Conservation (phyloP, 2,888 invertebrate species). For the Rhingia rostrata region DNA sequence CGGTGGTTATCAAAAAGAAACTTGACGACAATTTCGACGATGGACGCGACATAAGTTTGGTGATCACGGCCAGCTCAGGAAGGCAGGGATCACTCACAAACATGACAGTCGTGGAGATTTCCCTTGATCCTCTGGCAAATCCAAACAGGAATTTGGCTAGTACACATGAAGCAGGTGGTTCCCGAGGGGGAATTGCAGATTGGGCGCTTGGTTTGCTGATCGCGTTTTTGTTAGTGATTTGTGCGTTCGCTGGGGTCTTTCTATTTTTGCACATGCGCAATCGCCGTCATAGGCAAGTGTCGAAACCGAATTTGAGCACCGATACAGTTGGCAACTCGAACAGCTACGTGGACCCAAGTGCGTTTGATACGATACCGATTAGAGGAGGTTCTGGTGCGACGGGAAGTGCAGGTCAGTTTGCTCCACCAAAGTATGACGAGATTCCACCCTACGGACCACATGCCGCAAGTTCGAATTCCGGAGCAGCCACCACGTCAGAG, state of each 20-base stretch:
- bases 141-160: constrained; percentile 86
- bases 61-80: constrained; percentile 95
- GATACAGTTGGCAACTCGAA: constrained; percentile 91
- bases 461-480: constrained; percentile 90
- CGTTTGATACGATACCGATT: constrained; percentile 95
- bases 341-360: constrained; percentile 93
- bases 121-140: constrained; percentile 88
- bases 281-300: constrained; percentile 89
- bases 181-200: constrained; percentile 88
- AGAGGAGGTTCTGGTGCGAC: constrained; percentile 84
- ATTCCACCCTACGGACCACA: constrained; percentile 93
- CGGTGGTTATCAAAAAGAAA: constrained; percentile 92
- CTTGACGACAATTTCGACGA: constrained; percentile 87
- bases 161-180: constrained; percentile 84
- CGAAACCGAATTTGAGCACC: constrained; percentile 89
- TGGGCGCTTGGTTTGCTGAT: constrained; percentile 95
- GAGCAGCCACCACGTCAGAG: constrained; percentile 93
- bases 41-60: constrained; percentile 89
- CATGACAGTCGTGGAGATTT: constrained; percentile 93
- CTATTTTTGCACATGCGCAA: constrained; percentile 91
- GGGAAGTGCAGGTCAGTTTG: constrained; percentile 87
- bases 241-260: constrained; percentile 93
- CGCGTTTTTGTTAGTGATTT: constrained; percentile 90
- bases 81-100: constrained; percentile 93
- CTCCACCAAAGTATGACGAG: constrained; percentile 95